Evolutionary conservation across 2,113 vertebrate genomes (phyloP).

Genomic region (Sinocyclocheilus anshuiensis): DNA sequence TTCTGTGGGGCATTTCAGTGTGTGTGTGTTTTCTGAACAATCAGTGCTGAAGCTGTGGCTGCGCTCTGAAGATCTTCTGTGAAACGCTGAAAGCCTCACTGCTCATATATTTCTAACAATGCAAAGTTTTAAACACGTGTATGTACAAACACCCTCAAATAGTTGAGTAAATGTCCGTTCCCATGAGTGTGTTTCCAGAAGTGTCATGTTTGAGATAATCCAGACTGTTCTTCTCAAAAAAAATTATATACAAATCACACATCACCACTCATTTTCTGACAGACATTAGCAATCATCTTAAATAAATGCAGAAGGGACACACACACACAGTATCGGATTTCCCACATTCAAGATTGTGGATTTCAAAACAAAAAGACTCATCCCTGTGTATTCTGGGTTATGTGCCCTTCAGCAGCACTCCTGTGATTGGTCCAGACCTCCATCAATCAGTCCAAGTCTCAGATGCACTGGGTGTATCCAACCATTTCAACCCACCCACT

Average conservation of each 20-base stretch:
- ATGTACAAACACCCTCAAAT: background rate
- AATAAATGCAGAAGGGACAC: slow-evolving; percentile 6
- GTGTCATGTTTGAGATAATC: background rate
- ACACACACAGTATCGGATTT: background rate
- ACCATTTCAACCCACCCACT: background rate
- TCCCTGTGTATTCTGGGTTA: slow-evolving; percentile 17
- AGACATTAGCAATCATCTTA: background rate
- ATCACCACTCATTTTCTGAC: background rate
- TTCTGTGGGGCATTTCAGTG: slow-evolving; percentile 9
- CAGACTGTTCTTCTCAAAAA: background rate
- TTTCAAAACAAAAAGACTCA: slow-evolving; percentile 43
- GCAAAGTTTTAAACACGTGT: background rate
- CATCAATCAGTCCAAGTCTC: background rate
- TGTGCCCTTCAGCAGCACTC: slow-evolving; percentile 1
- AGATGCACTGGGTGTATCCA: background rate
- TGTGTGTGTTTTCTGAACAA: slow-evolving; percentile 26
- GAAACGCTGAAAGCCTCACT: background rate
- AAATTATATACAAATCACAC: slow-evolving; percentile 1
- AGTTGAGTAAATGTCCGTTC: background rate
- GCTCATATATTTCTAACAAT: background rate
- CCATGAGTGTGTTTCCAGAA: background rate
- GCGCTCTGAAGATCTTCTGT: background rate
- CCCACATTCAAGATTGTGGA: background rate
- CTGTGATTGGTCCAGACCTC: slow-evolving; percentile 4
- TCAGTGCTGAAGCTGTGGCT: background rate